Evolutionary conservation across 2,113 vertebrate species (phyloP), one percentile per base, ranked within the genome.

Genomic region (Sinocyclocheilus grahami): DNA sequence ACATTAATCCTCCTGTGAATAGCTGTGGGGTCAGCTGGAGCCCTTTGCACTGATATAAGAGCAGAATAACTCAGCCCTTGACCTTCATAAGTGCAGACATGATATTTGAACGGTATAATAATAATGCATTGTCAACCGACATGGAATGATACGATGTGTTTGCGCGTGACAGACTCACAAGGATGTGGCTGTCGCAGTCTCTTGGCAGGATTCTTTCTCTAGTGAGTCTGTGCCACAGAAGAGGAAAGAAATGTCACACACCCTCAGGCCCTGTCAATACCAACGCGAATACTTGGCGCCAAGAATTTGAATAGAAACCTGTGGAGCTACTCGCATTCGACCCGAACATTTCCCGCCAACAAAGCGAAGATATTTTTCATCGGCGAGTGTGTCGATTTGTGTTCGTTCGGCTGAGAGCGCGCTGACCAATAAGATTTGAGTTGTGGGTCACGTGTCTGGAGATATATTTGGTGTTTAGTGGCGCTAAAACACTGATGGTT

Each of bases 1-100:
- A 12, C 16, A 37, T 58, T 60, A 60, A 79, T 79, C 18, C 77
- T 37, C 3, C 30, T 79, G 77, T 78, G 30, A 60, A 78, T 78
- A 13, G 30, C 53, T 78, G 53, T 37, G 55, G 55, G 77, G 77
- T 79, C 78, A 79, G 33, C 12, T 62, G 20, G 27, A 62, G 37
- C 77, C 18, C 30, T 39, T 37, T n/a, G 78, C 10, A 3, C 55
- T 14, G 30, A 69, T 37, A 11, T 37, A 16, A 71, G 14, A 71
- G 16, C 7, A 20, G 30, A 37, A 37, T 71, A 60, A 37, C 30
- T 51, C 48, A 51, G 48, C 11, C 48, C 53, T 27, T 78, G 76
- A 51, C 53, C 77, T 60, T 78, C 5, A 13, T 5, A 60, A 13
- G 27, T 20, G 33, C 16, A 78, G 11, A 37, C 48, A 30, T 51